Percentiles rank a stretch among this genome's conserved stretches.
Evolutionary conservation across 2,113 vertebrate species (phyloP).

Genomic region (Campylorhamphus procurvoides): DNA sequence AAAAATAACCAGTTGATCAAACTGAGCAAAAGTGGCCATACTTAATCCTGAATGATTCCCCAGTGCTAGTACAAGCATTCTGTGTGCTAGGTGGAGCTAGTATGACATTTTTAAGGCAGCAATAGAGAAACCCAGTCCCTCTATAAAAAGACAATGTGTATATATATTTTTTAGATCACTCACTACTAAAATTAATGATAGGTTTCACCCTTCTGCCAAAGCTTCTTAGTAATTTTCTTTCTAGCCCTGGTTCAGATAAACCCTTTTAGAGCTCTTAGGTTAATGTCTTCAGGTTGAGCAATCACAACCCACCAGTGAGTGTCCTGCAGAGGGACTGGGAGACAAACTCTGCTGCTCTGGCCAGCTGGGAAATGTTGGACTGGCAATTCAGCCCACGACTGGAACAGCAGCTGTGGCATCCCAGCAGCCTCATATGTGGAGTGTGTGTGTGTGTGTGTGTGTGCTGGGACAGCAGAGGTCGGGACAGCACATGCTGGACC

Average conservation of each 20-base stretch:
- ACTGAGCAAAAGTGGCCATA: not conserved
- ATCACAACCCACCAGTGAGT: rapidly evolving
- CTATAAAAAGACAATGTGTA: not conserved
- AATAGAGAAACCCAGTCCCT: not conserved
- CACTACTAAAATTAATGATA: not conserved
- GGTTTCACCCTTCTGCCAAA: slow-evolving; percentile 3
- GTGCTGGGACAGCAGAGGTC: not conserved
- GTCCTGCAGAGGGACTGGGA: not conserved
- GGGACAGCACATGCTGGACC: rapidly evolving
- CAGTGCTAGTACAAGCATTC: not conserved
- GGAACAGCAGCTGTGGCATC: not conserved
- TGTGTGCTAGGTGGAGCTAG: slow-evolving; percentile 62
- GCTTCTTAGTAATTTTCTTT: not conserved
- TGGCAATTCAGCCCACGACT: rapidly evolving
- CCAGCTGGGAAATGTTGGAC: not conserved
- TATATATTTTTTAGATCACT: not conserved
- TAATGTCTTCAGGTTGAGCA: not conserved
- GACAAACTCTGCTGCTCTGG: not conserved
- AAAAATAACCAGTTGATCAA: not conserved
- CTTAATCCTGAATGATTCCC: not conserved
- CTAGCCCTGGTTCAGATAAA: not conserved
- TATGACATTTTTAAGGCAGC: slow-evolving; percentile 42
- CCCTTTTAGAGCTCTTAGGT: not conserved
- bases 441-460: not conserved
- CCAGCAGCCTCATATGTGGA: not conserved